These are phyloP conservation scores for Drosophila sulfurigaster DNA, from an alignment of 1,140 invertebrate genomes.

Conservation along the genomic window DNA sequence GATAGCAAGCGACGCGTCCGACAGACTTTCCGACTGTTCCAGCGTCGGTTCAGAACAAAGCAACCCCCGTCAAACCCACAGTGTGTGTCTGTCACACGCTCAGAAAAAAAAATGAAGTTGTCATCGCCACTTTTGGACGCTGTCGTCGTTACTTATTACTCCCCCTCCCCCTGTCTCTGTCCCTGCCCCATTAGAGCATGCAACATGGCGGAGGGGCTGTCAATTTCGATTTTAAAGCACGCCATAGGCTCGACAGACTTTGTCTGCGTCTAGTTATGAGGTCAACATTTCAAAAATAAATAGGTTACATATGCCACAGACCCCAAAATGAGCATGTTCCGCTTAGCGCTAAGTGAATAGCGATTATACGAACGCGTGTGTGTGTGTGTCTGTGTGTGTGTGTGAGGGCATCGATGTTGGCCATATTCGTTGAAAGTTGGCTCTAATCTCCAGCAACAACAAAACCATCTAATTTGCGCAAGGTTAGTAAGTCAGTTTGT, in stretches of 20 bases:
- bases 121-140: constrained; percentile 75
- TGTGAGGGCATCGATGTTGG: constrained; percentile 8
- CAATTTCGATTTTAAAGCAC: constrained; percentile 53
- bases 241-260: constrained; percentile 54
- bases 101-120: constrained; percentile 66
- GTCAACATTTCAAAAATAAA: constrained; percentile 82
- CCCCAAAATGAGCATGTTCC: constrained; percentile 18
- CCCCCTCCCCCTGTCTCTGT: constrained; percentile 3
- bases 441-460: constrained; percentile 11
- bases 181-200: constrained; percentile 20
- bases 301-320: constrained; percentile 70
- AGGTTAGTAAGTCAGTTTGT: constrained; percentile 50
- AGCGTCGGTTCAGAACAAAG: constrained; percentile 69
- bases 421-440: constrained; percentile 18
- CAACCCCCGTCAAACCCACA: constrained; percentile 47
- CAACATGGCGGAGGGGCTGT: constrained; percentile 13
- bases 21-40: constrained; percentile 9
- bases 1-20: constrained; percentile 47
- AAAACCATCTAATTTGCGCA: constrained; percentile 53
- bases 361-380: background rate
- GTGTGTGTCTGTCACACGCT: constrained; percentile 56
- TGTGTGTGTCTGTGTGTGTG: background rate
- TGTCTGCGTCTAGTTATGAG: constrained; percentile 63
- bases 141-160: constrained; percentile 59
- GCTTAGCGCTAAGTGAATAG: constrained; percentile 7